A percentile compares a stretch with the other conserved stretches of the same genome.
phyloP scores from a whole-genome alignment of 2,888 invertebrate genomes.

The Folsomia manolachei region DNA sequence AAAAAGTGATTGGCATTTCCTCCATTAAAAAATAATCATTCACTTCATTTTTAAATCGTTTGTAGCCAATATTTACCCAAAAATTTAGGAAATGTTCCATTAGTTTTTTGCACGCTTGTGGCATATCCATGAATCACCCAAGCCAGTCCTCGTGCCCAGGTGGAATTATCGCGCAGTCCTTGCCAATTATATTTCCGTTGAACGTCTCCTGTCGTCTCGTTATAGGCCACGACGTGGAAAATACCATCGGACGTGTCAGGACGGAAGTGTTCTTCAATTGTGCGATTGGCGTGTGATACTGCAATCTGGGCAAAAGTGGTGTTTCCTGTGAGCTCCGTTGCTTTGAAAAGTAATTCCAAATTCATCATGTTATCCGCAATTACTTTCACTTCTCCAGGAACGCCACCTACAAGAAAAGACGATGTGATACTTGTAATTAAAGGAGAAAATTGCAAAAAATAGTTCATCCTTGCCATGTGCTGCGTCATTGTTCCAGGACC shows the following conservation, averaged over 20 bases:
- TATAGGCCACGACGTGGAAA: slow-evolving; percentile 45
- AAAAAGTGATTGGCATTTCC: slow-evolving; percentile 16
- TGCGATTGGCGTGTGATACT: slow-evolving; percentile 40
- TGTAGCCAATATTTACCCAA: neutral
- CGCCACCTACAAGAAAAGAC: too few relatives aligned
- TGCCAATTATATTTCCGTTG: slow-evolving; percentile 43
- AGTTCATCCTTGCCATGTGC: too few relatives aligned
- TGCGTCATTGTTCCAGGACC: slow-evolving; percentile 44
- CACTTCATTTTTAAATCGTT: too few relatives aligned
- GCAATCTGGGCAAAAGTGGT: slow-evolving; percentile 34
- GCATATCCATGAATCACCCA: slow-evolving; percentile 45
- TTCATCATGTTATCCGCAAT: slow-evolving; percentile 51
- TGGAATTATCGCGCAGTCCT: slow-evolving; percentile 40
- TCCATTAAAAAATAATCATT: neutral
- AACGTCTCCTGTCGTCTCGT: slow-evolving; percentile 35
- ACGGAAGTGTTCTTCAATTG: slow-evolving; percentile 45
- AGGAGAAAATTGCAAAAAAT: too few relatives aligned
- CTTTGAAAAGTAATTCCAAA: slow-evolving; percentile 42
- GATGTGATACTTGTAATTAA: too few relatives aligned
- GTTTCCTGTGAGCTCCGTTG: slow-evolving; percentile 34
- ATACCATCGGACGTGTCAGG: slow-evolving; percentile 31
- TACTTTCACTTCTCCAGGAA: slow-evolving; percentile 38
- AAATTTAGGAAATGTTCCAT: slow-evolving; percentile 1
- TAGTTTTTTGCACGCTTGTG: slow-evolving; percentile 32
- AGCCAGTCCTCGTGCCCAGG: slow-evolving; percentile 45